Conservation (phyloP, 2,888 invertebrate genomes). For the Nomada lathburiana region DNA sequence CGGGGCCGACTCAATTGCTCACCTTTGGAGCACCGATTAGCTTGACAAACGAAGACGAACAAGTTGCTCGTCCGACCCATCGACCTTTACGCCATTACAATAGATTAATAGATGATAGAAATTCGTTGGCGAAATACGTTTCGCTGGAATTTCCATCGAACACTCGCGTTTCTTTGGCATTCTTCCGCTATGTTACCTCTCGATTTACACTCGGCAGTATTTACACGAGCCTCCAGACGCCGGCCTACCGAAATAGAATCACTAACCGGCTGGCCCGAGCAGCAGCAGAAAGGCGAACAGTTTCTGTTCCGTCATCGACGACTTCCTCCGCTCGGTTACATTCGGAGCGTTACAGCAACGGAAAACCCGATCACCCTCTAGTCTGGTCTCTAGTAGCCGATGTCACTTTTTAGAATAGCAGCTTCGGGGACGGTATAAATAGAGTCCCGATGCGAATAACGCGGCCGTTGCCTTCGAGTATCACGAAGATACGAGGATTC, state of each 20-base stretch:
- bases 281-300: slow-evolving; percentile 59
- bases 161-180: slow-evolving; percentile 40
- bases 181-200: slow-evolving; percentile 31
- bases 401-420: slow-evolving; percentile 44
- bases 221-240: slow-evolving; percentile 51
- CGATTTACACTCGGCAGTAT: slow-evolving; percentile 41
- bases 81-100: neutral
- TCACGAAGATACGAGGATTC: neutral
- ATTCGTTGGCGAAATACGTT: neutral
- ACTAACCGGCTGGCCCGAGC: slow-evolving; percentile 27
- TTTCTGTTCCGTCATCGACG: slow-evolving; percentile 66
- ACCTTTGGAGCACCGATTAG: neutral
- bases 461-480: slow-evolving; percentile 62
- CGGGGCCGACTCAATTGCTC: neutral
- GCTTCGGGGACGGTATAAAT: slow-evolving; percentile 51
- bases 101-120: neutral
- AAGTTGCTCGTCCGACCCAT: neutral
- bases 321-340: slow-evolving; percentile 55
- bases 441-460: slow-evolving; percentile 65
- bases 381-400: slow-evolving; percentile 13
- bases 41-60: neutral
- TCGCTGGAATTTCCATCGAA: slow-evolving; percentile 22
- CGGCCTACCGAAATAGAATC: slow-evolving; percentile 56
- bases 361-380: slow-evolving; percentile 19
- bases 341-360: slow-evolving; percentile 22